phyloP scores from a whole-genome alignment of 2,113 vertebrate genomes.

The Raja brachyura region DNA sequence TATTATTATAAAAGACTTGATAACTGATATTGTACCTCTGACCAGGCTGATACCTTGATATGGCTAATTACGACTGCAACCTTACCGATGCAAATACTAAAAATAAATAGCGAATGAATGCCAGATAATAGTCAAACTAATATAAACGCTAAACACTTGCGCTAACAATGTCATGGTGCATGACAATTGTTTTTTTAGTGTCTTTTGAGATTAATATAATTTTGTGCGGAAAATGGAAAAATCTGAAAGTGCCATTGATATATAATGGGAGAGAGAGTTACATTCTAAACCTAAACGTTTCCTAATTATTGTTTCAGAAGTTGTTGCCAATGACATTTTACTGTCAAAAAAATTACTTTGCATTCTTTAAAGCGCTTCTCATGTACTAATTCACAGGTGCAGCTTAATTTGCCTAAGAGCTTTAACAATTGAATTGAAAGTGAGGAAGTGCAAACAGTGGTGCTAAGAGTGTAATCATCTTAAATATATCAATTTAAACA shows the following conservation, averaged over 20 bases:
- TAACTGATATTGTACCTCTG: constrained; percentile 40
- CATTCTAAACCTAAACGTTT: not conserved
- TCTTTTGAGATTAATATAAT: not conserved
- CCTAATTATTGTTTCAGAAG: constrained; percentile 19
- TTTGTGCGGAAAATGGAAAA: not conserved
- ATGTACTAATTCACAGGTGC: constrained; percentile 30
- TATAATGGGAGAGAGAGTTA: not conserved
- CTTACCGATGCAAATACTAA: constrained; percentile 26
- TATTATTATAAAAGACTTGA: constrained; percentile 41
- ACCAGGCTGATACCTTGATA: constrained; percentile 38
- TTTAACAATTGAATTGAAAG: constrained; percentile 33
- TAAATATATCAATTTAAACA: constrained; percentile 37
- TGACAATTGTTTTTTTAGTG: not conserved
- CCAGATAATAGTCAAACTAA: not conserved
- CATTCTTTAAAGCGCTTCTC: constrained; percentile 16
- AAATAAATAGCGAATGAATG: not conserved
- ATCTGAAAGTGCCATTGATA: not conserved
- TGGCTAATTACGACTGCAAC: constrained; percentile 40
- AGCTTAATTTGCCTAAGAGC: constrained; percentile 29
- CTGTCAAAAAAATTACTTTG: constrained; percentile 34
- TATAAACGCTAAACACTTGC: not conserved
- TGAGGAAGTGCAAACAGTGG: constrained; percentile 34
- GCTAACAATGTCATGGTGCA: not conserved
- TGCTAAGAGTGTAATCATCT: constrained; percentile 32
- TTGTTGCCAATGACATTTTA: constrained; percentile 32